Evolutionary conservation across 2,113 vertebrate species (phyloP).

Genomic region (Oenanthe oenanthe): DNA sequence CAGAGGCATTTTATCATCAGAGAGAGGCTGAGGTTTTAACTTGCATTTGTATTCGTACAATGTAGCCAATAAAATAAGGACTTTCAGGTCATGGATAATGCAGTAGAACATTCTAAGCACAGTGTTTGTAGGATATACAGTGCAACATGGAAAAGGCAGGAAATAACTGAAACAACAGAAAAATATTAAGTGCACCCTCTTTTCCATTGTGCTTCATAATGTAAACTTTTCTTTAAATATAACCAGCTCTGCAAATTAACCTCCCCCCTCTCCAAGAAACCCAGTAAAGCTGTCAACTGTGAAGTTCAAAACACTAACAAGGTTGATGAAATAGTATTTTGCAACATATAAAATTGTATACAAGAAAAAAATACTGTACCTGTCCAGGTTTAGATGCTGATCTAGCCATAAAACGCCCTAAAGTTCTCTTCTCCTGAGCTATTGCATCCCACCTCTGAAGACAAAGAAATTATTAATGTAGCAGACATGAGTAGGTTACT

Average conservation of each 20-base stretch:
- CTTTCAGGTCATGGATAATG: neutral
- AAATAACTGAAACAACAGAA: neutral
- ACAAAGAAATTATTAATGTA: constrained; percentile 32
- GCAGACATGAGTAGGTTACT: neutral
- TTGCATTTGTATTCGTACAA: neutral
- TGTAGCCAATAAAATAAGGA: neutral
- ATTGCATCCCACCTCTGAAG: constrained; percentile 82
- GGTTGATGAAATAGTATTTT: neutral
- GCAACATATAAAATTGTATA: neutral
- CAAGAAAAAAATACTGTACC: constrained; percentile 71
- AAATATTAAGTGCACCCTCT: neutral
- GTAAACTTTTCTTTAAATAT: neutral
- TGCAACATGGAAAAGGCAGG: neutral
- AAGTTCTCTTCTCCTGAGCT: constrained; percentile 76
- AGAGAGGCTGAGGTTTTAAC: neutral
- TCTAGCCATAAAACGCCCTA: constrained; percentile 74
- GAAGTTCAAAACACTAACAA: neutral
- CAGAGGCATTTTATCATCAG: neutral
- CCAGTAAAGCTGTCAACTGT: neutral
- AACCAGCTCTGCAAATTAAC: neutral
- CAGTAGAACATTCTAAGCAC: neutral
- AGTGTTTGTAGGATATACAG: neutral
- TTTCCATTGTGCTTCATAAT: neutral
- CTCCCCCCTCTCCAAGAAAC: neutral
- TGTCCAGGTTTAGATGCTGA: constrained; percentile 73